These are phyloP conservation scores for Hyles lineata DNA, from an alignment of 2,888 invertebrate species.

Conservation along the genomic window DNA sequence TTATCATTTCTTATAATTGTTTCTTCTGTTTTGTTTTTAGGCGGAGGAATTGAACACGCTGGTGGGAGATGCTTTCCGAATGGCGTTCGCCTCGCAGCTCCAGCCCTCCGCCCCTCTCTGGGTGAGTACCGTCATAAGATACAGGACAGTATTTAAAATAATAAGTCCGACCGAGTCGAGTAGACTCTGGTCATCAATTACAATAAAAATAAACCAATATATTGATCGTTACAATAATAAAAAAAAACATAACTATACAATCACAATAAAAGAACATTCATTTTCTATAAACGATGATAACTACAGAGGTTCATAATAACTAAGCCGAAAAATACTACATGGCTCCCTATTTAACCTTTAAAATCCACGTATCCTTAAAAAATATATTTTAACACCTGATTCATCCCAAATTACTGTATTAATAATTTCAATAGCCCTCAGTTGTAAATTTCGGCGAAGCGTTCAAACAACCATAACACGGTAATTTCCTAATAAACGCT, in stretches of 20 bases:
- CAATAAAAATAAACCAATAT: too few relatives aligned
- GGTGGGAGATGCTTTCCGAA: constrained; percentile 96
- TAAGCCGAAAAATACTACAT: too few relatives aligned
- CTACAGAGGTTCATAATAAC: too few relatives aligned
- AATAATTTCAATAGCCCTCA: background rate
- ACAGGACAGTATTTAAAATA: background rate
- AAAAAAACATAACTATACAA: too few relatives aligned
- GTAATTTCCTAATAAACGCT: constrained; percentile 8
- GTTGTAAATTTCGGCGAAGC: constrained; percentile 11
- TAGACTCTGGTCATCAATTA: too few relatives aligned
- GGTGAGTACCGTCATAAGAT: constrained; percentile 66
- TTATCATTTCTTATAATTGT: background rate
- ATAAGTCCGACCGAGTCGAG: too few relatives aligned
- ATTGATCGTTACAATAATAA: too few relatives aligned
- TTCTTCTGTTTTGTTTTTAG: constrained; percentile 78
- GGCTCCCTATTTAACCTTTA: too few relatives aligned
- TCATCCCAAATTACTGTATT: background rate
- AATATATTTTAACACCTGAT: too few relatives aligned
- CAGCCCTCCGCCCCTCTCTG: constrained; percentile 90
- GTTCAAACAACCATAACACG: constrained; percentile 10
- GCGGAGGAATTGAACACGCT: constrained; percentile 94
- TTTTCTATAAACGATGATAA: too few relatives aligned
- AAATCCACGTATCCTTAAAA: too few relatives aligned
- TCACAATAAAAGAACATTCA: too few relatives aligned
- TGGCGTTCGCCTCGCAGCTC: constrained; percentile 95